phyloP scores from a whole-genome alignment of 2,113 vertebrate species.

The Xenopus borealis region DNA sequence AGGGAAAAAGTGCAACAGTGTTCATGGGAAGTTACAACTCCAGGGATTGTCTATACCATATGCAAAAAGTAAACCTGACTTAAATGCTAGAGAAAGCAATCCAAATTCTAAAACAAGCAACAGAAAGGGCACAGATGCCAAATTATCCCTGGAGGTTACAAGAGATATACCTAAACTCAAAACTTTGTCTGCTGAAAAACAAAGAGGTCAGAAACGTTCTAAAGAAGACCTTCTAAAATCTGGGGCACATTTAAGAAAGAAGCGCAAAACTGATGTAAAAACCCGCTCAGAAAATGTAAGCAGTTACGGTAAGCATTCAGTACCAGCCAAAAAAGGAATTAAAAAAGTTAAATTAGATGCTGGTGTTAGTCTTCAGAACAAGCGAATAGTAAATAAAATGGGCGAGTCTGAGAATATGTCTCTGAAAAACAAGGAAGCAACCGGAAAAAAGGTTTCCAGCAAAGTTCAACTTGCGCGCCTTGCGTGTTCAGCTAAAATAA shows the following conservation, averaged over 20 bases:
- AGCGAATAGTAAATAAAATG: slow-evolving; percentile 50
- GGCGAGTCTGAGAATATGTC: slow-evolving; percentile 55
- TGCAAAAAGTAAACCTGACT: slow-evolving; percentile 52
- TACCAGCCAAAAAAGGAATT: slow-evolving; percentile 50
- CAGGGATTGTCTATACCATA: slow-evolving; percentile 36
- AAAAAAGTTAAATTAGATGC: slow-evolving; percentile 54
- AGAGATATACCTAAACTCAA: slow-evolving; percentile 51
- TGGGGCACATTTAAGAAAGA: slow-evolving; percentile 57
- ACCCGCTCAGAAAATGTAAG: slow-evolving; percentile 51
- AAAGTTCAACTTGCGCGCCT: slow-evolving; percentile 52
- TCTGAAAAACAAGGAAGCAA: slow-evolving; percentile 59
- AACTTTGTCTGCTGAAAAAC: slow-evolving; percentile 58
- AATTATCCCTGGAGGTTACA: too few species aligned
- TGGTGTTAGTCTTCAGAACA: slow-evolving; percentile 46
- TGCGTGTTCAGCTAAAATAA: slow-evolving; percentile 57
- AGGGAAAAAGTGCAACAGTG: slow-evolving; percentile 92
- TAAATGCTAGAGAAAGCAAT: slow-evolving; percentile 52
- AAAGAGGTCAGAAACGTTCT: slow-evolving; percentile 58
- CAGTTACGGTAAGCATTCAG: slow-evolving; percentile 41
- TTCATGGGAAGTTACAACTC: slow-evolving; percentile 75
- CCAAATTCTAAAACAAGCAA: slow-evolving; percentile 29
- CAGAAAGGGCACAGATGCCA: too few species aligned
- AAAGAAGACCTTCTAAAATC: slow-evolving; percentile 56
- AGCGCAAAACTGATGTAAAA: slow-evolving; percentile 50
- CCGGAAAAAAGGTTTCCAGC: slow-evolving; percentile 50